Conservation (phyloP, 2,888 invertebrate species). For the Ormyrus thymus region DNA sequence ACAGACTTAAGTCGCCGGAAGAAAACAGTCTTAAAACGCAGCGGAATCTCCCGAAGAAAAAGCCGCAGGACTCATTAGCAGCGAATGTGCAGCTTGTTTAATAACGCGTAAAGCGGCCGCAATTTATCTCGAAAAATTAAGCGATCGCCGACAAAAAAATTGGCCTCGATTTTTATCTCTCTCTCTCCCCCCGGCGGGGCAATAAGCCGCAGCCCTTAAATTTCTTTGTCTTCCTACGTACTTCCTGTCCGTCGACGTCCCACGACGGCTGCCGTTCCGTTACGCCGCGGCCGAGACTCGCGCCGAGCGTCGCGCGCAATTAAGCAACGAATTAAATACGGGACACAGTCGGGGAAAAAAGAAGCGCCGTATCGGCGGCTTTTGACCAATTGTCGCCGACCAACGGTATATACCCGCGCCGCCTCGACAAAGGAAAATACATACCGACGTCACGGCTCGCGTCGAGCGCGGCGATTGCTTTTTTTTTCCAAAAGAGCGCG, state of each 20-base stretch:
- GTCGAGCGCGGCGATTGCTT: constrained; percentile 14
- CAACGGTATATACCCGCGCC: background rate
- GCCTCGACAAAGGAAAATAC: background rate
- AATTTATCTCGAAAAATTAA: too few species aligned
- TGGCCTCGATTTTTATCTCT: too few species aligned
- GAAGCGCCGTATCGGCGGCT: constrained; percentile 5
- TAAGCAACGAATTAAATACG: constrained; percentile 31
- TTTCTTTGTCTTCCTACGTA: constrained; percentile 12
- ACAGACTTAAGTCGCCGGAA: too few species aligned
- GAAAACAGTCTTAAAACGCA: too few species aligned
- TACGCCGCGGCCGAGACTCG: background rate
- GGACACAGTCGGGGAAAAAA: background rate
- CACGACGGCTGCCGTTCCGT: background rate
- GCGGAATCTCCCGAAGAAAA: too few species aligned
- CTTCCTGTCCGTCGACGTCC: background rate
- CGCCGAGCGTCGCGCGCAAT: constrained; percentile 25
- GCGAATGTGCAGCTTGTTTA: too few species aligned
- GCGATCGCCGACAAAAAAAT: too few species aligned
- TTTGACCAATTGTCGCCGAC: constrained; percentile 25
- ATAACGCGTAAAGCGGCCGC: too few species aligned
- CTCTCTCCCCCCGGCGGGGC: too few species aligned
- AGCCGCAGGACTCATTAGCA: too few species aligned
- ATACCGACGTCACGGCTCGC: background rate
- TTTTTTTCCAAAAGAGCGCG: background rate
- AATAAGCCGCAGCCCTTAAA: background rate